These are phyloP conservation scores for Lutraria lutraria DNA, from an alignment of 2,888 invertebrate genomes.

Conservation along the genomic window DNA sequence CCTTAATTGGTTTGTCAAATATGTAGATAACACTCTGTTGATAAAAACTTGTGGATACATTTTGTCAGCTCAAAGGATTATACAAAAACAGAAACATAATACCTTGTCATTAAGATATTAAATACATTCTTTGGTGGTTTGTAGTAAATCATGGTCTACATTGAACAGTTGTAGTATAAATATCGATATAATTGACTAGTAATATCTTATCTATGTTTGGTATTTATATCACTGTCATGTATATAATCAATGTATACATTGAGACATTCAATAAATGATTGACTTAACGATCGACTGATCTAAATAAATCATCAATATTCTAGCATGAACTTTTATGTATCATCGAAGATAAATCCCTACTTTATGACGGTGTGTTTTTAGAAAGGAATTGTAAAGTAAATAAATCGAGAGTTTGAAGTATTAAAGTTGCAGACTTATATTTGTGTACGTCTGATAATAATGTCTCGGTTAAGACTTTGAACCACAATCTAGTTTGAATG, in stretches of 20 bases:
- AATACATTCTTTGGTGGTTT: not conserved
- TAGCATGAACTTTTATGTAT: not conserved
- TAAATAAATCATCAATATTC: conserved; percentile 36
- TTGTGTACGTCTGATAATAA: not conserved
- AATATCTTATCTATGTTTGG: conserved; percentile 53
- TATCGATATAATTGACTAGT: conserved; percentile 49
- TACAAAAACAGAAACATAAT: not conserved
- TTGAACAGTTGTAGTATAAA: not conserved
- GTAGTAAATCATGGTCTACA: conserved; percentile 1
- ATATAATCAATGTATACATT: conserved; percentile 37
- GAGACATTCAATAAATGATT: conserved; percentile 44
- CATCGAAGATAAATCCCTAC: not conserved
- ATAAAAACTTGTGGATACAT: not conserved
- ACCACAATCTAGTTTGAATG: not conserved
- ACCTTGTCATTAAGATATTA: conserved; percentile 13
- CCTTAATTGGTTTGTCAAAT: not conserved
- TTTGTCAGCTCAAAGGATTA: not conserved
- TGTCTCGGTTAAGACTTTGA: not conserved
- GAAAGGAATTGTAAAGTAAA: not conserved
- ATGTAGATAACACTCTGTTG: not conserved
- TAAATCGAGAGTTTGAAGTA: not conserved
- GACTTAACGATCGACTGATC: conserved; percentile 32
- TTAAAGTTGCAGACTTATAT: not conserved
- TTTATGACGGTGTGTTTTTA: not conserved
- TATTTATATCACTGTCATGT: conserved; percentile 49